These are phyloP conservation scores for Scortum barcoo DNA, from an alignment of 2,113 vertebrate species.

Conservation along the genomic window DNA sequence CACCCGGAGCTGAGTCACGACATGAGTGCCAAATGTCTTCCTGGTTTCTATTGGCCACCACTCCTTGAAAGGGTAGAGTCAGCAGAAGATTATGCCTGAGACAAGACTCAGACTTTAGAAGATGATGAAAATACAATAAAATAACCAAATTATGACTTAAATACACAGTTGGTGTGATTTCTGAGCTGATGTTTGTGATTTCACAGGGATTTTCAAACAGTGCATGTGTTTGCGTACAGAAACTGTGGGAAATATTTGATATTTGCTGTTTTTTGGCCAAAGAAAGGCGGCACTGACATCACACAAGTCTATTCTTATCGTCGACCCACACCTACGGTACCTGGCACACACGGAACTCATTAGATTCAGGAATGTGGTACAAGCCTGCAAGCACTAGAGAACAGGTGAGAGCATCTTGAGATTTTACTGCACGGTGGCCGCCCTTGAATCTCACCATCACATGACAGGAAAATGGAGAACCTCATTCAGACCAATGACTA, in stretches of 20 bases:
- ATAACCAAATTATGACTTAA: neutral
- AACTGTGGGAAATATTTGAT: neutral
- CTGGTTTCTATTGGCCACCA: constrained; percentile 25
- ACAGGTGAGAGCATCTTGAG: neutral
- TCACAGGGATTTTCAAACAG: neutral
- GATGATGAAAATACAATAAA: neutral
- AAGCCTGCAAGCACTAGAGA: neutral
- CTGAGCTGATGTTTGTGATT: neutral
- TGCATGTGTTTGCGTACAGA: neutral
- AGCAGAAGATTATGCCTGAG: neutral
- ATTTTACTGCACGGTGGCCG: neutral
- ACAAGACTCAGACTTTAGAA: neutral
- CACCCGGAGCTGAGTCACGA: constrained; percentile 20
- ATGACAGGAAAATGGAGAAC: constrained; percentile 11
- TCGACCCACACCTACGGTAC: neutral
- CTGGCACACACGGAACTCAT: neutral
- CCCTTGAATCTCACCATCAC: constrained; percentile 5
- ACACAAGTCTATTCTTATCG: neutral
- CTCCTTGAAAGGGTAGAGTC: neutral
- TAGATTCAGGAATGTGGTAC: constrained; percentile 36
- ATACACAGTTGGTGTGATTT: neutral
- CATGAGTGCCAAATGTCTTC: constrained; percentile 9
- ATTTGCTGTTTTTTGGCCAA: neutral
- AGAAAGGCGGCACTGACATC: neutral
- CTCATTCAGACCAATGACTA: neutral